These are phyloP conservation scores for Saguinus imperator DNA, from an alignment of 2,113 vertebrate species.

Conservation along the genomic window DNA sequence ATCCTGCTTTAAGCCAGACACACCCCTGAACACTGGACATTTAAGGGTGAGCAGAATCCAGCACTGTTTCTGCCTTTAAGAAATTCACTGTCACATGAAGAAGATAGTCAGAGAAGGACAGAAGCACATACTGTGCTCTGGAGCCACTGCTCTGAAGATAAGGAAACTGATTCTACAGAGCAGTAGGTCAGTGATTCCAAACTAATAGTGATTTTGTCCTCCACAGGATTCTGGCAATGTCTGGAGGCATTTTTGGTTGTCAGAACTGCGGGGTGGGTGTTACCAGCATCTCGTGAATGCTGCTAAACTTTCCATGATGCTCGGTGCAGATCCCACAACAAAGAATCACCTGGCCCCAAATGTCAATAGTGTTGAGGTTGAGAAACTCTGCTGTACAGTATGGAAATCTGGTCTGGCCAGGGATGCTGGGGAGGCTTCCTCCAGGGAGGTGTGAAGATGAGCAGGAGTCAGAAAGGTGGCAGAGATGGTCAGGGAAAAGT, in stretches of 20 bases:
- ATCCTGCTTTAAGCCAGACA: background rate
- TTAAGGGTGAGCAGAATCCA: background rate
- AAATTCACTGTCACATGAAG: background rate
- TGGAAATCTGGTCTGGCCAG: background rate
- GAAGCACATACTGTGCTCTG: background rate
- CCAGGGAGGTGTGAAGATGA: background rate
- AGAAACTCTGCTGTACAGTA: background rate
- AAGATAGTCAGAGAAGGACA: background rate
- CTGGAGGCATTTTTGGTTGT: background rate
- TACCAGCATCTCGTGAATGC: background rate
- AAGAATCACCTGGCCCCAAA: background rate
- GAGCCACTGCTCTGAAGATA: background rate
- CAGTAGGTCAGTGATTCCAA: background rate
- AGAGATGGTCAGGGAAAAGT: background rate
- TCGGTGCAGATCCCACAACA: background rate
- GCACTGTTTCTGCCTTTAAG: accelerated
- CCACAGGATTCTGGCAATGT: background rate
- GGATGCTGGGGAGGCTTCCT: accelerated
- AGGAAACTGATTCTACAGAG: background rate
- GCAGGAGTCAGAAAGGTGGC: background rate
- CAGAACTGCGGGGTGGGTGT: background rate
- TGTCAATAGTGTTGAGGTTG: background rate
- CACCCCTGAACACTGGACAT: background rate
- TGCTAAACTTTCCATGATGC: background rate
- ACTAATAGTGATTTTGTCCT: background rate